Percentiles rank a stretch among this genome's conserved stretches.
These are phyloP conservation scores for Cephalotes varians DNA, from an alignment of 2,888 invertebrate genomes.

Conservation along the genomic window DNA sequence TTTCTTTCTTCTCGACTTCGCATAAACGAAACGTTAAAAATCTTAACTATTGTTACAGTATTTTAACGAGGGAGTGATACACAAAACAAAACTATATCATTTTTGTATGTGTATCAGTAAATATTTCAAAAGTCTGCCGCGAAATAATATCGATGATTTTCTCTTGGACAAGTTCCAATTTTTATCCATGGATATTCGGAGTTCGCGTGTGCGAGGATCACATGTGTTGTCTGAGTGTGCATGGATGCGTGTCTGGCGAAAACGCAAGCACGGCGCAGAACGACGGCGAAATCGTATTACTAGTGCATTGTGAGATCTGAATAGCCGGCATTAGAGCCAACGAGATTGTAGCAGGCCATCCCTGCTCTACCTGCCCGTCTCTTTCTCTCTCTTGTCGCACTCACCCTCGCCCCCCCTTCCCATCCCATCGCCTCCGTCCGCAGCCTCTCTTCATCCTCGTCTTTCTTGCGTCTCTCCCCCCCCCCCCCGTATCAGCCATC, in stretches of 20 bases:
- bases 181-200: background rate
- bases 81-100: background rate
- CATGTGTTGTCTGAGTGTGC: background rate
- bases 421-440: slow-evolving; percentile 39
- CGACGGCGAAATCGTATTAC: slow-evolving; percentile 84
- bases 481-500: background rate
- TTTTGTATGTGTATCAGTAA: too few species aligned
- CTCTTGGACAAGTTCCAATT: background rate
- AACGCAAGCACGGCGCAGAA: slow-evolving; percentile 66
- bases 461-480: background rate
- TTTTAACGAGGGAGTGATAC: background rate
- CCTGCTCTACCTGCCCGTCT: slow-evolving; percentile 52
- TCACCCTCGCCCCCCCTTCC: slow-evolving; percentile 50
- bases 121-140: background rate
- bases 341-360: slow-evolving; percentile 80
- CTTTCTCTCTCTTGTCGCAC: slow-evolving; percentile 53
- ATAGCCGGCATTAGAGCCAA: slow-evolving; percentile 84
- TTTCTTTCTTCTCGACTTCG: background rate
- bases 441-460: slow-evolving; percentile 28
- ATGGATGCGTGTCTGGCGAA: slow-evolving; percentile 56
- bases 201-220: background rate
- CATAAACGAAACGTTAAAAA: background rate
- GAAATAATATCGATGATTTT: background rate
- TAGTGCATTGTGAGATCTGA: slow-evolving; percentile 84
- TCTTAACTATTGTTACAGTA: background rate